Evolutionary conservation across 2,888 invertebrate species (phyloP), one percentile per base, ranked within the genome.

Genomic region (Oscheius sp.): DNA sequence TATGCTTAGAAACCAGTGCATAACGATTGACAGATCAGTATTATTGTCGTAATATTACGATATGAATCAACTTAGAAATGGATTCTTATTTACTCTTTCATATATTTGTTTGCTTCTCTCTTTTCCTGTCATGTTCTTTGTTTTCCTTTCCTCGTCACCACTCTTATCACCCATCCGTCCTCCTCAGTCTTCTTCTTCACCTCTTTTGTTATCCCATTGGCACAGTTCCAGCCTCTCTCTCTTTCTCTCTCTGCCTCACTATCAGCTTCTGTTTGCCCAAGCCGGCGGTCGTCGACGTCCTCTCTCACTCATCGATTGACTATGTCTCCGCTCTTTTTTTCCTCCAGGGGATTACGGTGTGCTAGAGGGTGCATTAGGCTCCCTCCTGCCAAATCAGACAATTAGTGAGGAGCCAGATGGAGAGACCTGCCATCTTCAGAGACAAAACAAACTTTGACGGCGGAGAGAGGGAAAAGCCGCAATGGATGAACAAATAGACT

Each of bases 261-360:
- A 59, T 59, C 59, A 59, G 59, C 59, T 59, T 59, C 59, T 59
- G 59, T 59, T 59, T 59, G 59, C 59, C 44, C 44, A 59, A 41
- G 26, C 59, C 59, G n/a, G n/a, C 44, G 30, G 54, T 26, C 41
- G 59, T 44, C 59, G 59, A 28, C 44, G 44, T 44, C 44, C 20
- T 20, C 36, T 28, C 26, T n/a, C 36, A n/a, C 24, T 14, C 59
- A 59, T 59, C 59, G 59, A 59, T 59, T 59, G 59, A 59, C 44
- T 59, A 41, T 14, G 28, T 9, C 20, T 49, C 8, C 49, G 3
- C 28, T 30, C 51, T 32, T 54, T 33, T 24, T 24, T 12, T n/a
- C 38, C 38, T 20, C 8, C 14, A 30, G 17, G 28, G 44, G 59
- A 41, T 24, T 59, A 59, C 59, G 41, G 59, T 59, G 54, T 54